A percentile compares a stretch with the other conserved stretches of the same genome.
These are phyloP conservation scores for Drosophila sproati DNA, from an alignment of 1,140 invertebrate species.

Conservation along the genomic window DNA sequence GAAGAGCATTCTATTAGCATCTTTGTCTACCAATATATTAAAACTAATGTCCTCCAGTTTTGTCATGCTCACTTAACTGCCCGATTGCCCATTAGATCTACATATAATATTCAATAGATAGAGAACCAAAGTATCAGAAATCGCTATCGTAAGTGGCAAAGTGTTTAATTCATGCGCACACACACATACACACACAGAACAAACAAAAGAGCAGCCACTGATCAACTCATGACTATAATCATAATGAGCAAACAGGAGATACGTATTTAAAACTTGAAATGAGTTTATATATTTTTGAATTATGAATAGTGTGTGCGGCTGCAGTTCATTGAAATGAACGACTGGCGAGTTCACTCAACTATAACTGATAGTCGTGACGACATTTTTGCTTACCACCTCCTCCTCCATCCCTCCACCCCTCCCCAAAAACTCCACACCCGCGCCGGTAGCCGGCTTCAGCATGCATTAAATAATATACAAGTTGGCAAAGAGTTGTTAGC, in stretches of 20 bases:
- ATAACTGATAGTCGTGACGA: slow-evolving; percentile 27
- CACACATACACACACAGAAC: not conserved
- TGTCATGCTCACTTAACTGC: not conserved
- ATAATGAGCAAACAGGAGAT: not conserved
- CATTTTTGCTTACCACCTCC: slow-evolving; percentile 10
- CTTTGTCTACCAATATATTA: not conserved
- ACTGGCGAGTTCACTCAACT: slow-evolving; percentile 27
- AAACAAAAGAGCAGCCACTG: too few species aligned
- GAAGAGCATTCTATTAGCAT: not conserved
- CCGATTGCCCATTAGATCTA: slow-evolving; percentile 1
- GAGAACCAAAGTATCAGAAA: not conserved
- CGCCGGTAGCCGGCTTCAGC: not conserved
- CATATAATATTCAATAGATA: not conserved
- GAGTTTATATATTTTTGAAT: not conserved
- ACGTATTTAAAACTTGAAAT: slow-evolving; percentile 8
- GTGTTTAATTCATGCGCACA: slow-evolving; percentile 3
- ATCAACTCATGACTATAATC: not conserved
- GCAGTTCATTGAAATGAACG: slow-evolving; percentile 25
- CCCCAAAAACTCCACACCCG: not conserved
- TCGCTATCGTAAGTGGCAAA: slow-evolving; percentile 1
- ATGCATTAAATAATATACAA: slow-evolving; percentile 1
- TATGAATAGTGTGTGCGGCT: not conserved
- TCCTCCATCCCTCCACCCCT: not conserved
- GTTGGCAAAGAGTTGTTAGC: slow-evolving; percentile 23
- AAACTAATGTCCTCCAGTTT: not conserved